Base-by-base conservation (phyloP, 2,113 vertebrate genomes). In the Atherinomorus stipes region DNA sequence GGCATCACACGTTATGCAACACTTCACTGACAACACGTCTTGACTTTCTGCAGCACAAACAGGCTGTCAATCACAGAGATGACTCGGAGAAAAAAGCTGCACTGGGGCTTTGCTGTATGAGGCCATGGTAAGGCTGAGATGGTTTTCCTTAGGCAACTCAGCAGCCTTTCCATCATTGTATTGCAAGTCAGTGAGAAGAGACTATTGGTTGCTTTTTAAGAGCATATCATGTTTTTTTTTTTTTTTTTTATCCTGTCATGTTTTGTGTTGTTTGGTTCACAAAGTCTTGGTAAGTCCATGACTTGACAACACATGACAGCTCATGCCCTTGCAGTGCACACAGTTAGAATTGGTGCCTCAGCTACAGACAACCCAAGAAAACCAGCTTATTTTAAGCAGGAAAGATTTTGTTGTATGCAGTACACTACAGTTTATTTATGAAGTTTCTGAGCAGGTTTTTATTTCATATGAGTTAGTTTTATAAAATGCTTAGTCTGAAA, bases 31-130 rank as follows among this genome's bases (percentile, higher is more conserved):
- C 51, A 71, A 63, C 47, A 23, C 53, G 62, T 61, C 42, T 74
- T 54, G 59, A 74, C 64, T 76, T 70, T 69, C 65, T 56, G 52
- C 34, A 23, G 40, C 31, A n/a, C 40, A 60, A 74, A 76, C 78
- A 76, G 71, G 34, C 65, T 89, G 80, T 82, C 84, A 78, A 78
- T 89, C 81, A 71, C 31, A 12, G 6, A 7, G 22, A 18, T 22
- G 23, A 64, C 64, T 16, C 50, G 40, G 5, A n/a, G 68, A 56
- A 63, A 75, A 47, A 38, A 65, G 44, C 7, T 21, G 2, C 26
- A 10, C 22, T 61, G 50, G 23, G 31, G 7, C 26, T 71, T 74
- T 4, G 26, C 53, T 74, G 45, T 50, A 28, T 70, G 66, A 58
- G 59, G 28, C 61, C 47, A 64, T 37, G 45, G 31, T 15, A 52